These are phyloP conservation scores for Leptinotarsa peninsularis DNA, from an alignment of 2,888 invertebrate species.

Conservation along the genomic window DNA sequence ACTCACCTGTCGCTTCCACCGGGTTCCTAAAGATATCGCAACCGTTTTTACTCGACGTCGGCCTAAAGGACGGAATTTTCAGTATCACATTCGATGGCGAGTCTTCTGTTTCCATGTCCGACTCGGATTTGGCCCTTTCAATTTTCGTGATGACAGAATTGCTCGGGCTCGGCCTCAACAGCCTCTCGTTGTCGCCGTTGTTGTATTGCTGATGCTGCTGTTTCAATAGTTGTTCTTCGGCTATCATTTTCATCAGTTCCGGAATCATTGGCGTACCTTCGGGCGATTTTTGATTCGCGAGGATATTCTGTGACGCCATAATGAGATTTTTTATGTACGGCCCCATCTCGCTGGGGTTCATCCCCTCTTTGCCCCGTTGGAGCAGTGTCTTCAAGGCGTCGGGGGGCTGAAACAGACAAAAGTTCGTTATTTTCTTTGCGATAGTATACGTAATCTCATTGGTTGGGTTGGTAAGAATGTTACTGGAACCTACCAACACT, in stretches of 20 bases:
- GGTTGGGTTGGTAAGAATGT: no score
- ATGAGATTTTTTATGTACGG: slow-evolving; percentile 71
- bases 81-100: slow-evolving; percentile 81
- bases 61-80: slow-evolving; percentile 93
- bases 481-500: no score
- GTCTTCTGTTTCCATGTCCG: slow-evolving; percentile 68
- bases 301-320: slow-evolving; percentile 61
- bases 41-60: slow-evolving; percentile 68
- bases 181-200: slow-evolving; percentile 61
- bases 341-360: slow-evolving; percentile 59
- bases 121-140: slow-evolving; percentile 61
- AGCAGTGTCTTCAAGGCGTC: slow-evolving; percentile 70
- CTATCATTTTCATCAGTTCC: slow-evolving; percentile 71
- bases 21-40: slow-evolving; percentile 63
- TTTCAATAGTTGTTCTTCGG: slow-evolving; percentile 69
- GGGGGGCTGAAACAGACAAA: slow-evolving; percentile 50
- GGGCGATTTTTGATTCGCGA: slow-evolving; percentile 57
- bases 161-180: slow-evolving; percentile 63
- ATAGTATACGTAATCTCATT: no score
- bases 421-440: neutral
- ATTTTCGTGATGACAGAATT: slow-evolving; percentile 64
- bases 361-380: slow-evolving; percentile 66
- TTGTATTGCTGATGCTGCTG: slow-evolving; percentile 56
- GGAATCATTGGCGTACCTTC: slow-evolving; percentile 66
- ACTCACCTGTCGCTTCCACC: slow-evolving; percentile 41